Evolutionary conservation across 2,888 invertebrate species (phyloP).

Genomic region (Lepidocyrtinus sp.): DNA sequence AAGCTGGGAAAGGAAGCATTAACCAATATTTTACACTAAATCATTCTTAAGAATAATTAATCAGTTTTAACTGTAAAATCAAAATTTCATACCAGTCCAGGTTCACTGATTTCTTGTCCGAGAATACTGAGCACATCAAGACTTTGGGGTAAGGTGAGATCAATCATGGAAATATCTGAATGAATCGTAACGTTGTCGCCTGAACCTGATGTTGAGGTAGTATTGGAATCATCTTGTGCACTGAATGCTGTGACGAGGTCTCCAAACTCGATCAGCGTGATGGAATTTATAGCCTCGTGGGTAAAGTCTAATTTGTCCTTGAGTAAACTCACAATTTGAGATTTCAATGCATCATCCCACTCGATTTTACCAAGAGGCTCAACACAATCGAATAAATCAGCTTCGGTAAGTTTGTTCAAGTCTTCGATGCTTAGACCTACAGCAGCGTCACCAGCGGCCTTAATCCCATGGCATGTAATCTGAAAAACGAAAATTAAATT

Average conservation of each 20-base stretch:
- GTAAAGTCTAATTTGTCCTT: conserved; percentile 57
- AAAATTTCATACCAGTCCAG: conserved; percentile 58
- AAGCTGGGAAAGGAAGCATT: conserved; percentile 50
- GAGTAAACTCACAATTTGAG: conserved; percentile 52
- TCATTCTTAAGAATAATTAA: conserved; percentile 1
- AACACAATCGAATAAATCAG: conserved; percentile 66
- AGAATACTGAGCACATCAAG: conserved; percentile 63
- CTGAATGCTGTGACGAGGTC: conserved; percentile 64
- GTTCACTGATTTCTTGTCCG: conserved; percentile 58
- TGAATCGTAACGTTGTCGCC: conserved; percentile 16
- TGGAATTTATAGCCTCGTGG: conserved; percentile 47
- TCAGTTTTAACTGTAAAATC: background rate
- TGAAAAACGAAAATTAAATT: conserved; percentile 23
- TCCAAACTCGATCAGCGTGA: conserved; percentile 66
- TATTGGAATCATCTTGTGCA: conserved; percentile 15
- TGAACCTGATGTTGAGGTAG: background rate
- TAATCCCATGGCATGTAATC: conserved; percentile 69
- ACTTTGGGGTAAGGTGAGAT: conserved; percentile 61
- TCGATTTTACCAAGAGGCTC: conserved; percentile 66
- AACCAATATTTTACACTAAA: background rate
- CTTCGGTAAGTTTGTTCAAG: conserved; percentile 50
- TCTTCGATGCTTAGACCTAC: conserved; percentile 66
- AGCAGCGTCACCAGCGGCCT: conserved; percentile 65
- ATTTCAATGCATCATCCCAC: conserved; percentile 65
- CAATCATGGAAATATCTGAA: conserved; percentile 58